Evolutionary conservation across 2,797 vertebrate species (phyloP).

Genomic region (Amblyraja radiata): DNA sequence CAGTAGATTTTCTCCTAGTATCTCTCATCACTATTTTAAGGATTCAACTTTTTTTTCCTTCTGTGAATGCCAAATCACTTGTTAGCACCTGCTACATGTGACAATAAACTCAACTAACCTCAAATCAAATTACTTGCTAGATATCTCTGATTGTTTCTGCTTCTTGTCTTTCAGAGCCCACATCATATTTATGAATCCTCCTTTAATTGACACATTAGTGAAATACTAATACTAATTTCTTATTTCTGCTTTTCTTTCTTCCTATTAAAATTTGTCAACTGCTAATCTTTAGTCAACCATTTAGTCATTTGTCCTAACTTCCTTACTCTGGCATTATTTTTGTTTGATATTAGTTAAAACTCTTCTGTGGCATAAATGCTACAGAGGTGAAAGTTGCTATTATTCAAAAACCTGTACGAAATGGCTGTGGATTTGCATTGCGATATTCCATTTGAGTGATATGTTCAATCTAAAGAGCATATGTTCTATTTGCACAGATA

Average conservation of each 20-base stretch:
- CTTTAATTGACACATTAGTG: not conserved
- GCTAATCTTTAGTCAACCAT: too few species aligned
- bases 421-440: not conserved
- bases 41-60: not conserved
- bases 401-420: not conserved
- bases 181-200: not conserved
- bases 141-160: not conserved
- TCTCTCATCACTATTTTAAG: not conserved
- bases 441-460: not conserved
- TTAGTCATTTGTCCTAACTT: too few species aligned
- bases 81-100: too few species aligned
- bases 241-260: too few species aligned
- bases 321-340: too few species aligned
- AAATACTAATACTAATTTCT: not conserved
- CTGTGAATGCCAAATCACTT: not conserved
- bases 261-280: too few species aligned
- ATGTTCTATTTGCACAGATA: conserved; percentile 56
- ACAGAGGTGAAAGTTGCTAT: too few species aligned
- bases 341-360: too few species aligned
- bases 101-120: too few species aligned
- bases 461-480: not conserved
- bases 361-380: too few species aligned
- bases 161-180: not conserved
- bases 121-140: not conserved
- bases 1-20: not conserved